phyloP scores from a whole-genome alignment of 2,888 invertebrate species.

The Tenthredo scrophulariae region DNA sequence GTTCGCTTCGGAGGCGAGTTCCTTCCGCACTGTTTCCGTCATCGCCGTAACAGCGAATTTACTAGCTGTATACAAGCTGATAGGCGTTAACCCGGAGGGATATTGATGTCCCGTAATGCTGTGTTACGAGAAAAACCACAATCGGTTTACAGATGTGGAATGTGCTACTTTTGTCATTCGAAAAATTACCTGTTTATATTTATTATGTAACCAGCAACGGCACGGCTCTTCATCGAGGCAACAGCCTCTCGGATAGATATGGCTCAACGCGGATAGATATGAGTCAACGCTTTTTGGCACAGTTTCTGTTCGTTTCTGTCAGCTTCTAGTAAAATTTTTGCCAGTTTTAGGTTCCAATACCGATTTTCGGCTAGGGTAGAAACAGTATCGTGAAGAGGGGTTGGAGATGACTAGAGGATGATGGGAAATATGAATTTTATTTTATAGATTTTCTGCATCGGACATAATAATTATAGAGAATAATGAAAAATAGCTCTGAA shows the following conservation, averaged over 20 bases:
- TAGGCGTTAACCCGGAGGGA: constrained; percentile 56
- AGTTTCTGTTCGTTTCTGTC: no score
- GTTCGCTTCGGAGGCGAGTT: constrained; percentile 72
- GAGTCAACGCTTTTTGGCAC: no score
- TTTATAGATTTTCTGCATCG: no score
- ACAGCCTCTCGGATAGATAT: constrained; percentile 81
- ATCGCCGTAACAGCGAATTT: constrained; percentile 80
- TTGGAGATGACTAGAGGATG: background rate
- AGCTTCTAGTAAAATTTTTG: no score
- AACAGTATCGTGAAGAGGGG: background rate
- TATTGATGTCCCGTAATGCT: constrained; percentile 68
- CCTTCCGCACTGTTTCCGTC: constrained; percentile 78
- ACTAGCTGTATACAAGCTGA: constrained; percentile 79
- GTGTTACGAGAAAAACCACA: constrained; percentile 73
- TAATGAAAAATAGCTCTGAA: no score
- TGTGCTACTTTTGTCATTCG: no score
- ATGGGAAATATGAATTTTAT: background rate
- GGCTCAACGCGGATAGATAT: no score
- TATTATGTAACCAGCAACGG: constrained; percentile 81
- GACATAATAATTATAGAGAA: background rate
- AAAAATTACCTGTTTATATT: constrained; percentile 81
- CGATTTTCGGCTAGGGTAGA: background rate
- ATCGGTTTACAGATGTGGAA: background rate
- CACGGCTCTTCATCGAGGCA: constrained; percentile 79
- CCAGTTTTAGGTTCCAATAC: background rate